Evolutionary conservation across 1,140 invertebrate species (phyloP).

Genomic region (Drosophila baimaii): DNA sequence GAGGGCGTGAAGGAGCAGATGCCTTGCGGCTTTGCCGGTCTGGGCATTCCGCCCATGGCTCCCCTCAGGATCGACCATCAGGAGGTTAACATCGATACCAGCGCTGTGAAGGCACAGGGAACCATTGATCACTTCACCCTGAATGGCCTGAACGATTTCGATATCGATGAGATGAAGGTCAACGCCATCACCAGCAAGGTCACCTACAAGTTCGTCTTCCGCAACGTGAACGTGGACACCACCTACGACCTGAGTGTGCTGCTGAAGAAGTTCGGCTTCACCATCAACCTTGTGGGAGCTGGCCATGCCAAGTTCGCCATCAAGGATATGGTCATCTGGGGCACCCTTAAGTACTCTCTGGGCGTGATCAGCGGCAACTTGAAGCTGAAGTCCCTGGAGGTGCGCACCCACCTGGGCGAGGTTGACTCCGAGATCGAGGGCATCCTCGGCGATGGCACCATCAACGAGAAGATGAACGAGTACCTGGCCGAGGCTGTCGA

Average conservation of each 20-base stretch:
- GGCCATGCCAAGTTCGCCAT: slow-evolving; percentile 76
- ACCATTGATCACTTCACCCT: slow-evolving; percentile 73
- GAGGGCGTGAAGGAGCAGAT: slow-evolving; percentile 68
- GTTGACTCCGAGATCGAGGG: slow-evolving; percentile 81
- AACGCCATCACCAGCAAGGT: slow-evolving; percentile 79
- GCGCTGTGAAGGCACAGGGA: slow-evolving; percentile 56
- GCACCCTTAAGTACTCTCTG: slow-evolving; percentile 74
- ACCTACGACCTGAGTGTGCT: slow-evolving; percentile 63
- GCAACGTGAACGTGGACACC: slow-evolving; percentile 76
- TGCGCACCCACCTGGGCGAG: slow-evolving; percentile 73
- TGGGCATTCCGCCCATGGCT: slow-evolving; percentile 77
- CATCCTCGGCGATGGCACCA: slow-evolving; percentile 67
- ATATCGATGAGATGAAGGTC: slow-evolving; percentile 78
- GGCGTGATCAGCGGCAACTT: slow-evolving; percentile 69
- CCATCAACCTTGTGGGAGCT: slow-evolving; percentile 73
- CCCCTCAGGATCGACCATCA: slow-evolving; percentile 69
- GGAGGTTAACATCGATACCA: slow-evolving; percentile 65
- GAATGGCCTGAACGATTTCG: slow-evolving; percentile 78
- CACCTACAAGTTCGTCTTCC: slow-evolving; percentile 72
- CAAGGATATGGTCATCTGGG: slow-evolving; percentile 76
- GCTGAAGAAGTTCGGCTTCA: slow-evolving; percentile 78
- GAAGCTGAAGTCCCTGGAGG: slow-evolving; percentile 73
- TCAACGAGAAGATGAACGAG: slow-evolving; percentile 77
- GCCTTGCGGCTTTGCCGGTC: slow-evolving; percentile 75
- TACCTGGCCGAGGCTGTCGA: slow-evolving; percentile 72